A percentile compares a stretch with the other conserved stretches of the same genome.
Conservation (phyloP, 2,113 vertebrate species). For the Nerophis lumbriciformis region DNA sequence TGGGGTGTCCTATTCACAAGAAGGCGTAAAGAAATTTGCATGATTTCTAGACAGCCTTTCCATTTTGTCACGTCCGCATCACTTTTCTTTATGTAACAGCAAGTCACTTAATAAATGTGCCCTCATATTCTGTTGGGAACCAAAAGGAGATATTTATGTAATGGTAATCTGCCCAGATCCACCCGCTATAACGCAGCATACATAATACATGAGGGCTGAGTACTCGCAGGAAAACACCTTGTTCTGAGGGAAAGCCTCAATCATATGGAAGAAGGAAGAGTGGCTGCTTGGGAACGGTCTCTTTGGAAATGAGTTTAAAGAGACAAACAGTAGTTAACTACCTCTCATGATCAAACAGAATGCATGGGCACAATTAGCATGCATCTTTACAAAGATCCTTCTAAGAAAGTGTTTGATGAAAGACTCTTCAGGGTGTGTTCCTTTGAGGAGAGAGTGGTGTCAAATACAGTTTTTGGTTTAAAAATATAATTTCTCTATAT, state of each 20-base stretch:
- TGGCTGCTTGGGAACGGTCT: background rate
- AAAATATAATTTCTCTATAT: constrained; percentile 6
- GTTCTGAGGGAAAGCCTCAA: constrained; percentile 28
- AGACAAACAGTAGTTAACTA: constrained; percentile 11
- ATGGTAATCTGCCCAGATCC: constrained; percentile 41
- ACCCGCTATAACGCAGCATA: constrained; percentile 58
- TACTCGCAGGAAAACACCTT: constrained; percentile 42
- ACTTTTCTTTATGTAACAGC: constrained; percentile 28
- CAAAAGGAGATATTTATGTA: constrained; percentile 64
- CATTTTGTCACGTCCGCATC: constrained; percentile 13
- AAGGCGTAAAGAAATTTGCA: constrained; percentile 19
- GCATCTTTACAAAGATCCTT: background rate
- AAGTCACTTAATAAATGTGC: constrained; percentile 52
- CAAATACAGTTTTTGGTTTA: constrained; percentile 17
- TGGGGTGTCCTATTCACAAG: constrained; percentile 4
- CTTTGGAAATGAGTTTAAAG: constrained; percentile 16
- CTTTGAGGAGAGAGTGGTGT: constrained; percentile 11
- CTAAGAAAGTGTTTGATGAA: background rate
- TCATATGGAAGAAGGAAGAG: constrained; percentile 8
- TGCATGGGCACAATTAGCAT: background rate
- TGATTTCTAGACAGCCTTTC: constrained; percentile 40
- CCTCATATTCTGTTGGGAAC: constrained; percentile 41
- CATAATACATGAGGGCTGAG: constrained; percentile 62
- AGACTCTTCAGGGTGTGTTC: background rate
- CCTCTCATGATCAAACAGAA: constrained; percentile 11